Evolutionary conservation across 2,888 invertebrate species (phyloP).

Genomic region (Mesopsocus fuscifrons): DNA sequence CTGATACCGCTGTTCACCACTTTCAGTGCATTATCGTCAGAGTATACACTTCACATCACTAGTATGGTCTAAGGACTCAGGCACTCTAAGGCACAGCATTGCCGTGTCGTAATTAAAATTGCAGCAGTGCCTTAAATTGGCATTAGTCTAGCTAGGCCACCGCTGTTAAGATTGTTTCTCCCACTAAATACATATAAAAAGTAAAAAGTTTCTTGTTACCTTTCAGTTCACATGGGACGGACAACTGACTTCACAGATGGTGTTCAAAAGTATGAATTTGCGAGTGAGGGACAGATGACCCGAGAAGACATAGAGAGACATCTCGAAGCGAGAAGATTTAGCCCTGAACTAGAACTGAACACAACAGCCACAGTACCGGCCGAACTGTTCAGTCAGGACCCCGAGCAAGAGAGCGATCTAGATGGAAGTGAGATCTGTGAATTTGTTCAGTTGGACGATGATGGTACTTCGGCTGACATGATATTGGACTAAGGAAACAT

Average conservation of each 20-base stretch:
- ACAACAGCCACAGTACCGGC: conserved; percentile 7
- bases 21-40: no score
- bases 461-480: conserved; percentile 5
- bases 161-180: no score
- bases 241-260: not conserved
- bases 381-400: conserved; percentile 7
- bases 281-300: conserved; percentile 7
- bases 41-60: no score
- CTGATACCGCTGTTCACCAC: no score
- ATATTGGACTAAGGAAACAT: not conserved
- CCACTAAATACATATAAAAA: no score
- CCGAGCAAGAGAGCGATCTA: conserved; percentile 3
- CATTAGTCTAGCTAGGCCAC: no score
- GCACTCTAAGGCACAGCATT: no score
- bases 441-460: conserved; percentile 8
- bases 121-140: no score
- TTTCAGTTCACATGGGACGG: not conserved
- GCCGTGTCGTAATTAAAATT: no score
- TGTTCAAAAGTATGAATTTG: not conserved
- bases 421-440: conserved; percentile 6
- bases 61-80: no score
- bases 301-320: conserved; percentile 6
- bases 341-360: conserved; percentile 4
- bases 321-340: conserved; percentile 1
- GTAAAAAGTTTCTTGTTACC: not conserved